Evolutionary conservation across 1,140 invertebrate genomes (phyloP).

Genomic region (Chrysomallon squamiferum): DNA sequence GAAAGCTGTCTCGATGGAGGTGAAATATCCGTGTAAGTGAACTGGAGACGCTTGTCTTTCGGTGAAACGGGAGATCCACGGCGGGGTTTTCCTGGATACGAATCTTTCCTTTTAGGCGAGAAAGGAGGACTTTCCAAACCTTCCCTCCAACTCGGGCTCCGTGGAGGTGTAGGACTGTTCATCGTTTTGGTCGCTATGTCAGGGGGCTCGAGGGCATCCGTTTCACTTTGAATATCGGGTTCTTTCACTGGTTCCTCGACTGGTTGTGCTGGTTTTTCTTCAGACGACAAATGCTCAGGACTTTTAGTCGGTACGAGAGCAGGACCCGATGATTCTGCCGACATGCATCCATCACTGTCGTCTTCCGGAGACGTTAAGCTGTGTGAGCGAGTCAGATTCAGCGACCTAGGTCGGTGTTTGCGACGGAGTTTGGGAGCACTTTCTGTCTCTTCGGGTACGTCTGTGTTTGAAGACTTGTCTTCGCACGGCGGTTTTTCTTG

Average conservation of each 20-base stretch:
- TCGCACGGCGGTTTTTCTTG: no score
- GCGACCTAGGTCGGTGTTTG: slow-evolving; percentile 51
- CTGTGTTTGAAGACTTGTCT: no score
- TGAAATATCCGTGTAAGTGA: slow-evolving; percentile 51
- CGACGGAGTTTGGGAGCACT: slow-evolving; percentile 26
- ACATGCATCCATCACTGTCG: slow-evolving; percentile 24
- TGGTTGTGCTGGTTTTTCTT: no score
- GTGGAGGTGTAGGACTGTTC: slow-evolving; percentile 49
- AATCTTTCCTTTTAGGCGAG: slow-evolving; percentile 50
- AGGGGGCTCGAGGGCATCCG: no score
- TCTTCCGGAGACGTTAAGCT: slow-evolving; percentile 57
- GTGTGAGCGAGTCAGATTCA: slow-evolving; percentile 49
- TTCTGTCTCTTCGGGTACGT: slow-evolving; percentile 44
- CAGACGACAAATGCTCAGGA: no score
- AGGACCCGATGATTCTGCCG: neutral
- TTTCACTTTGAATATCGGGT: no score
- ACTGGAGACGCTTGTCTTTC: slow-evolving; percentile 45
- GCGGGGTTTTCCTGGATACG: slow-evolving; percentile 52
- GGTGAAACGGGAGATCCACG: slow-evolving; percentile 45
- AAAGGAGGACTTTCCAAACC: slow-evolving; percentile 57
- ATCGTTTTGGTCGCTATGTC: slow-evolving; percentile 15
- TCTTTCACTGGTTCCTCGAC: no score
- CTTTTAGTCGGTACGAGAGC: no score
- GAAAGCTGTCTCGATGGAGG: slow-evolving; percentile 46
- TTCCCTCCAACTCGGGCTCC: slow-evolving; percentile 57